Evolutionary conservation across 2,888 invertebrate species (phyloP).

Genomic region (Sycophila texana): DNA sequence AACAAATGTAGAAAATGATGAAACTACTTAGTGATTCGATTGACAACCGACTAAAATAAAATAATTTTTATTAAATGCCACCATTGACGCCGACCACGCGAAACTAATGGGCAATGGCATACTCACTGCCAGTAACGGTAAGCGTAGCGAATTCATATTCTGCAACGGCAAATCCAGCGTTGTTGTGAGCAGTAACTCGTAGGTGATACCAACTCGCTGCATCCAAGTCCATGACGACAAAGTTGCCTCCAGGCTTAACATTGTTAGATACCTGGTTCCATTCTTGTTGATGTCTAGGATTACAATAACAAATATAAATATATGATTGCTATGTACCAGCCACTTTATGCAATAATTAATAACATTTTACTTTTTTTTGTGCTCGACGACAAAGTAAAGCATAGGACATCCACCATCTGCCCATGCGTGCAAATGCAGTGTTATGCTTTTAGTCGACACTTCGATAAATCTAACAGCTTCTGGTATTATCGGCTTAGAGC

Average conservation of each 20-base stretch:
- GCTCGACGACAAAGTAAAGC: constrained; percentile 95
- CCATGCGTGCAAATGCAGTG: constrained; percentile 94
- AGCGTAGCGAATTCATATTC: constrained; percentile 97
- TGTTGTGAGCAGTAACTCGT: constrained; percentile 94
- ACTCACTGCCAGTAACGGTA: constrained; percentile 93
- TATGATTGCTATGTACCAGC: not conserved
- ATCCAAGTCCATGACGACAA: constrained; percentile 92
- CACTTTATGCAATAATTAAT: too few relatives aligned
- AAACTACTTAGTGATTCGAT: not conserved
- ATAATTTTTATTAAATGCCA: constrained; percentile 57
- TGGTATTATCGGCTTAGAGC: constrained; percentile 94
- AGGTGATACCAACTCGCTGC: constrained; percentile 96
- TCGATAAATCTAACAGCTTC: constrained; percentile 93
- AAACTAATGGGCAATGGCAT: constrained; percentile 33
- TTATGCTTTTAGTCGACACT: constrained; percentile 94
- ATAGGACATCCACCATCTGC: constrained; percentile 96
- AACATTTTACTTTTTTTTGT: constrained; percentile 88
- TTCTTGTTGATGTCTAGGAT: constrained; percentile 85
- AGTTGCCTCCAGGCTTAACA: constrained; percentile 93
- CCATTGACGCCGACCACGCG: constrained; percentile 71
- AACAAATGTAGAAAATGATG: not conserved
- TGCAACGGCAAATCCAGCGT: constrained; percentile 96
- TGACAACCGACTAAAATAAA: not conserved
- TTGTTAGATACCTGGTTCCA: constrained; percentile 97
- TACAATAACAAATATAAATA: not conserved